These are phyloP conservation scores for Sebastes goodei DNA, from an alignment of 2,797 vertebrate species.

Conservation along the genomic window DNA sequence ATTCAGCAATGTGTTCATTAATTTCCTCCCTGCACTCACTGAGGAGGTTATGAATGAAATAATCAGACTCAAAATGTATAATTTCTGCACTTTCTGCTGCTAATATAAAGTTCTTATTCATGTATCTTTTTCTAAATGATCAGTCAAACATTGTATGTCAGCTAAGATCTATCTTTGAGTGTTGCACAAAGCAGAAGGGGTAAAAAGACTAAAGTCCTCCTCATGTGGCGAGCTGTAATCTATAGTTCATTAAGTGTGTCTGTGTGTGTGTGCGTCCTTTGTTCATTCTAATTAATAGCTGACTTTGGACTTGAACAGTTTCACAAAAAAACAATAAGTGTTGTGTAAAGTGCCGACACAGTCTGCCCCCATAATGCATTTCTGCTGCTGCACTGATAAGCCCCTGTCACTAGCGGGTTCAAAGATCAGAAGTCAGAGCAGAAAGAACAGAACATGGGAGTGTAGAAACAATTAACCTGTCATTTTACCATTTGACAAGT, in stretches of 20 bases:
- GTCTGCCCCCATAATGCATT: slow-evolving; percentile 47
- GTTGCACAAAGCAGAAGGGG: neutral
- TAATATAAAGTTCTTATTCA: neutral
- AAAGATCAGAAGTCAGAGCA: slow-evolving; percentile 58
- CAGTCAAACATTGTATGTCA: neutral
- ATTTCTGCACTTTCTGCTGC: neutral
- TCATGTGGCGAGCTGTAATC: neutral
- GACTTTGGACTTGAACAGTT: slow-evolving; percentile 63
- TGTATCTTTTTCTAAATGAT: neutral
- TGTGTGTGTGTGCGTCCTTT: neutral
- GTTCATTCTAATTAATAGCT: slow-evolving; percentile 18
- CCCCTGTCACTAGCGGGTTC: slow-evolving; percentile 29
- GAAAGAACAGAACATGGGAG: neutral
- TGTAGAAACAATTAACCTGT: neutral
- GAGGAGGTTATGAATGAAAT: neutral
- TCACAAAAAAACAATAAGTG: slow-evolving; percentile 17
- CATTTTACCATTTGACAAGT: neutral
- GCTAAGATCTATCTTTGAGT: neutral
- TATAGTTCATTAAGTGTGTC: neutral
- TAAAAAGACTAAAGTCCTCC: neutral
- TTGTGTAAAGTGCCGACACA: slow-evolving; percentile 5
- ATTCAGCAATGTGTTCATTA: neutral
- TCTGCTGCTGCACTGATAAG: slow-evolving; percentile 60
- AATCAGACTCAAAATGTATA: neutral
- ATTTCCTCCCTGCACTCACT: neutral